These are phyloP conservation scores for Melanotaenia duboulayi DNA, from an alignment of 2,113 vertebrate species.

Conservation along the genomic window DNA sequence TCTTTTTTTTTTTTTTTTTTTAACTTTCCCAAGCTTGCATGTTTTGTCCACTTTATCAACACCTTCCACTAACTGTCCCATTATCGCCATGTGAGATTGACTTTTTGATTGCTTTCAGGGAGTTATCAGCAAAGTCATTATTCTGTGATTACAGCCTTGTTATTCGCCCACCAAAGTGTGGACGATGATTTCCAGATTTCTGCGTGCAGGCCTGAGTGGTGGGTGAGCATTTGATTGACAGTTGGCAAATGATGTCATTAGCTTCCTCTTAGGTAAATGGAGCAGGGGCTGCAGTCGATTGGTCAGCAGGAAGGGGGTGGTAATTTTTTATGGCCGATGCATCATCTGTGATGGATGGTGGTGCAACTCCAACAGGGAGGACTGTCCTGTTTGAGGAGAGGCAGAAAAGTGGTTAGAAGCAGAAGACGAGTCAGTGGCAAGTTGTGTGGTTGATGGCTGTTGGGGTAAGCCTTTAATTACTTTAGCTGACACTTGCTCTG, in stretches of 20 bases:
- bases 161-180: slow-evolving; percentile 48
- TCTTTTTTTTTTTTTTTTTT: not conserved
- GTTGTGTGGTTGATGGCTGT: slow-evolving; percentile 25
- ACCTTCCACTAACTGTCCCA: slow-evolving; percentile 2
- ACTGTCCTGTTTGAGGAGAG: slow-evolving; percentile 38
- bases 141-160: slow-evolving; percentile 58
- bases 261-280: slow-evolving; percentile 57
- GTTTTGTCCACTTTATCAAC: slow-evolving; percentile 5
- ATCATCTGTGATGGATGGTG: slow-evolving; percentile 43
- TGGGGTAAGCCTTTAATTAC: slow-evolving; percentile 52
- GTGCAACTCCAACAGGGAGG: slow-evolving; percentile 11
- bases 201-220: slow-evolving; percentile 21
- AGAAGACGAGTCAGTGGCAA: slow-evolving; percentile 10
- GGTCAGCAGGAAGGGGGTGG: slow-evolving; percentile 25
- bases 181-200: slow-evolving; percentile 38
- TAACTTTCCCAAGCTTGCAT: not conserved
- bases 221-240: slow-evolving; percentile 59
- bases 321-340: slow-evolving; percentile 50
- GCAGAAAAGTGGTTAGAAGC: slow-evolving; percentile 8
- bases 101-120: slow-evolving; percentile 64
- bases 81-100: slow-evolving; percentile 48
- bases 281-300: slow-evolving; percentile 46
- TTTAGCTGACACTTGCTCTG: slow-evolving; percentile 40
- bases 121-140: slow-evolving; percentile 61
- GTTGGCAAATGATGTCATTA: slow-evolving; percentile 70